Base-by-base conservation (phyloP, 2,888 invertebrate genomes). In the Amphimallon solstitiale region DNA sequence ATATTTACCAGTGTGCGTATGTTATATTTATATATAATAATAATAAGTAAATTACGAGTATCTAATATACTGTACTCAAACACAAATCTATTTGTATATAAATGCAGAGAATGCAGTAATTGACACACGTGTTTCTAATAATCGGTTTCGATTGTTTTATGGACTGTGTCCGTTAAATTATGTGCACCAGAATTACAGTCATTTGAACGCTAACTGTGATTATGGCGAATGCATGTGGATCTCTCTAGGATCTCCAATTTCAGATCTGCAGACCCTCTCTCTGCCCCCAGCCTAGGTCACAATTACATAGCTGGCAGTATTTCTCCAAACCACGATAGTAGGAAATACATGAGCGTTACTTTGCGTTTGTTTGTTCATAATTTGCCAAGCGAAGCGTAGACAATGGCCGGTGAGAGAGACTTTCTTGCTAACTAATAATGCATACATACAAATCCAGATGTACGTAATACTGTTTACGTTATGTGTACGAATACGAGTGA, bases 121-220 rank as follows among this genome's bases (percentile, higher is more conserved):
- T 60, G 65, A 65, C 65, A 65, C 65, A 60, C 59, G 65, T 60
- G 65, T 59, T 60, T 49, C 60, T 65, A 65, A 60, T 65, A 49
- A 65, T 65, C 46, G 65, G 63, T 63, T 49, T 35, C 56, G 60
- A 65, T 65, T 65, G 60, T 65, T 65, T 65, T 60, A 65, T 60
- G 65, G 49, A 48, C 49, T 49, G 49, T 56, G 48, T 59, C 46
- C 48, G 65, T 49, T 49, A 60, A 65, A 56, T 65, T 65, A 60
- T 60, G 65, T 46, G 56, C 23, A 23, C 37, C 60, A 19, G 65
- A 48, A 65, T 65, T 65, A 60, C 65, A 52, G 63, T 63, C 37
- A 63, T 63, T 63, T 40, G 46, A 45, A 43, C 61, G 17, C 29
- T 29, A 29, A 29, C 29, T 29, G 29, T 29, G 29, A 29, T 29